These are phyloP conservation scores for Craterocephalus amniculus DNA, from an alignment of 2,797 vertebrate genomes.

Conservation along the genomic window DNA sequence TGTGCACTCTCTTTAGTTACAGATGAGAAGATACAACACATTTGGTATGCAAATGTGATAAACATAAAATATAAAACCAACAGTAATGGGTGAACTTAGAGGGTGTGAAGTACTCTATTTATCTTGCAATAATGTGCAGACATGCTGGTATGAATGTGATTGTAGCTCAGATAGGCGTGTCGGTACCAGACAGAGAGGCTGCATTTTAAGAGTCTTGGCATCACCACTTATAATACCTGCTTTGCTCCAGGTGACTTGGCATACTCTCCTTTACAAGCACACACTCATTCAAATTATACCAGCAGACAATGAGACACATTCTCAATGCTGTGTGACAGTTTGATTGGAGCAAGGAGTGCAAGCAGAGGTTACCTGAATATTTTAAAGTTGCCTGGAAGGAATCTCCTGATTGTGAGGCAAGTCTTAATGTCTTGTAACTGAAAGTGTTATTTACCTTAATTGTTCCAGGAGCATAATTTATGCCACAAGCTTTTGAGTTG, in stretches of 20 bases:
- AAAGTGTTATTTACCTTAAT: conserved; percentile 12
- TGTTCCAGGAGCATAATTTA: conserved; percentile 15
- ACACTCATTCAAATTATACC: conserved; percentile 1
- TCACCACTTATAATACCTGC: conserved; percentile 76
- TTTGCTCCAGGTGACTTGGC: conserved; percentile 71
- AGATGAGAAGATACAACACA: not conserved
- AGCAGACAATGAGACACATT: not conserved
- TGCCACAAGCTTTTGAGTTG: not conserved
- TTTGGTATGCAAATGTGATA: conserved; percentile 1
- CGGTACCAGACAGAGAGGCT: conserved; percentile 77
- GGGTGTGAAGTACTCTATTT: conserved; percentile 6
- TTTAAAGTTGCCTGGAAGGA: not conserved
- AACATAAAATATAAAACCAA: not conserved
- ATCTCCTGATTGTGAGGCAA: conserved; percentile 6
- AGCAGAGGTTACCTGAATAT: conserved; percentile 13
- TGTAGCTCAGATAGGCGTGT: conserved; percentile 74
- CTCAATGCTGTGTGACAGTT: conserved; percentile 8
- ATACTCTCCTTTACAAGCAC: conserved; percentile 12
- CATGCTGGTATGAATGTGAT: conserved; percentile 25
- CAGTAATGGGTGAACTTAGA: not conserved
- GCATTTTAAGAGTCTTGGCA: conserved; percentile 80
- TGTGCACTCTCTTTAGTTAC: not conserved
- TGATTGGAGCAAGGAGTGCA: not conserved
- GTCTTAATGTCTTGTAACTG: conserved; percentile 16
- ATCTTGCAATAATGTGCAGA: conserved; percentile 5